These are phyloP conservation scores for Mnemiopsis leidyi DNA, from an alignment of 37 sponge, comb jelly and placozoan species.

Conservation along the genomic window DNA sequence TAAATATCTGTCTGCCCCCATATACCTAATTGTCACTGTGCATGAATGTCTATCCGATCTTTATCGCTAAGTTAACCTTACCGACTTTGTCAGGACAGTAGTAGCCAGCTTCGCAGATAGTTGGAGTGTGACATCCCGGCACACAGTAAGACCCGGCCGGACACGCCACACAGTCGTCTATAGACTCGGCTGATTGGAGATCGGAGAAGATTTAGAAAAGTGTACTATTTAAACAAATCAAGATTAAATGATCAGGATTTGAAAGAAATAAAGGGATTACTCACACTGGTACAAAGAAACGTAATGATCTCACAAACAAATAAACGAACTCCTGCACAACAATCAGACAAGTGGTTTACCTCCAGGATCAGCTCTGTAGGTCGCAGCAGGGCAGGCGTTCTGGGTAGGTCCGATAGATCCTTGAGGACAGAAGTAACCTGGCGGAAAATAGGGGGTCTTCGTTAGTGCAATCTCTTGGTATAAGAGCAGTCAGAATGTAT, in stretches of 20 bases:
- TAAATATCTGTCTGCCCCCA: no score
- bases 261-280: neutral
- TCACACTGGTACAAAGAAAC: no score
- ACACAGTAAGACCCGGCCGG: neutral
- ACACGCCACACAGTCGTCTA: neutral
- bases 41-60: no score
- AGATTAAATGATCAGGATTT: neutral
- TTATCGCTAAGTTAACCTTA: no score
- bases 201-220: neutral
- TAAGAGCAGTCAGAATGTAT: no score
- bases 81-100: neutral
- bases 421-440: conserved; percentile 4
- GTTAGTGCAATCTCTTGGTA: no score
- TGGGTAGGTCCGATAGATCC: conserved; percentile 10
- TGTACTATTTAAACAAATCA: no score
- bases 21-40: no score
- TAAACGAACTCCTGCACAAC: no score
- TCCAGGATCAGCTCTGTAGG: neutral
- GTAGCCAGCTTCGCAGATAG: neutral
- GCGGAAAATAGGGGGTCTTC: neutral
- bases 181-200: neutral
- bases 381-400: conserved; percentile 37
- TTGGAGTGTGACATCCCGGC: neutral
- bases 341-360: no score
- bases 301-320: no score